Evolutionary conservation across 2,113 vertebrate species (phyloP), one percentile per base, ranked within the genome.

Genomic region (Pogona vitticeps): DNA sequence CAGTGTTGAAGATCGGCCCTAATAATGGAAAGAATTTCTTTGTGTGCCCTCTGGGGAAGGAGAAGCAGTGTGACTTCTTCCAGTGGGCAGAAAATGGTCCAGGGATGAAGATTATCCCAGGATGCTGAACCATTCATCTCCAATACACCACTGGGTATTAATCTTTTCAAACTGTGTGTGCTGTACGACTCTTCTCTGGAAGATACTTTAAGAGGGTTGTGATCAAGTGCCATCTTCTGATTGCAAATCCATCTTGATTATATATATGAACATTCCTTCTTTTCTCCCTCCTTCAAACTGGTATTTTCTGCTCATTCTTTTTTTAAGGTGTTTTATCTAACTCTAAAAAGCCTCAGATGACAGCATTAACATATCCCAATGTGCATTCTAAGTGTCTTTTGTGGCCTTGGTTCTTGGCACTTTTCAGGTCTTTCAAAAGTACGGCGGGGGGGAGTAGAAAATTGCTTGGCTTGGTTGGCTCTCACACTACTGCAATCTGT

Each of bases 21-120:
- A 99, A 98, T 94, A 99, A 99, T 6, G 98, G 98, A 40, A 97
- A 94, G 78, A 97, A 97, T 13, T 99, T 99, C 90, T 98, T 98
- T 91, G 96, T 96, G 15, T 99, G 99, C 90, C 95, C 96, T 87
- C 92, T 97, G 80, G 95, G 89, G 81, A 97, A 92, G 89, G 97
- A 95, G 63, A 97, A 98, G 91, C 98, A 98, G 89, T 99, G 99
- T 84, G 95, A 92, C 78, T 99, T 98, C 92, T 99, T 99, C 93
- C 97, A 98, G 78, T 99, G 98, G 99, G 97, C 94, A 72, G 91
- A 96, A 92, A 95, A 95, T 1, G 91, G 94, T 36, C 94, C 94
- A 8, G 96, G 92, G 56, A 76, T 95, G 13, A 93, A 95, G 83
- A 90, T 94, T 89, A 88, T 95, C 78, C 94, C 96, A 83, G 96